Evolutionary conservation across 2,113 vertebrate species (phyloP).

Genomic region (Elephas maximus): DNA sequence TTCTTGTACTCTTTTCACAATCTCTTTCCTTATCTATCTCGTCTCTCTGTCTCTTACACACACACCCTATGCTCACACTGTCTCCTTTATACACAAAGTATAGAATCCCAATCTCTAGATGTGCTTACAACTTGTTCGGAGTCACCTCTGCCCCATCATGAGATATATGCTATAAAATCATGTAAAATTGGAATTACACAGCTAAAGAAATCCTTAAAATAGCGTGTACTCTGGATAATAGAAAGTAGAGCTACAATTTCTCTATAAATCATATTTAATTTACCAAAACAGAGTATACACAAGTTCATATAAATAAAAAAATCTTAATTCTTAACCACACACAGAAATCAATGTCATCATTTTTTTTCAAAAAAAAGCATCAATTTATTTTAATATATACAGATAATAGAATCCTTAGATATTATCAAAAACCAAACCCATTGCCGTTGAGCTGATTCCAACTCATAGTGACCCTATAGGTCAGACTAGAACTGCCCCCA

Average conservation of each 20-base stretch:
- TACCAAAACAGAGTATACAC: neutral
- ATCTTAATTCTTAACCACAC: neutral
- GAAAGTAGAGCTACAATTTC: neutral
- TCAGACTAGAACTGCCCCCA: no score
- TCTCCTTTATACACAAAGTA: neutral
- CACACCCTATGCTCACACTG: neutral
- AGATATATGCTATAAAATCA: neutral
- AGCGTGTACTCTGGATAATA: neutral
- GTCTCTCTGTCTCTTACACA: no score
- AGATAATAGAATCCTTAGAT: no score
- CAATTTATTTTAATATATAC: no score
- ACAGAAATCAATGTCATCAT: no score
- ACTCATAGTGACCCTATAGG: no score
- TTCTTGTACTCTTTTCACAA: neutral
- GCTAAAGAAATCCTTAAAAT: neutral
- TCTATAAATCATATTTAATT: constrained; percentile 22
- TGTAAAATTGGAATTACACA: neutral
- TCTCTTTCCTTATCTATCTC: neutral
- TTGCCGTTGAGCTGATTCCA: no score
- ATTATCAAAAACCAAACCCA: no score
- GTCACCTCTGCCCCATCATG: neutral
- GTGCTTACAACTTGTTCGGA: neutral
- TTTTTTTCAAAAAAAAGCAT: no score
- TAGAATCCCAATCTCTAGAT: neutral
- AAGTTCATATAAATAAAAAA: constrained; percentile 41